These are phyloP conservation scores for Hystrix cristata DNA, from an alignment of 2,113 vertebrate species.

Conservation along the genomic window DNA sequence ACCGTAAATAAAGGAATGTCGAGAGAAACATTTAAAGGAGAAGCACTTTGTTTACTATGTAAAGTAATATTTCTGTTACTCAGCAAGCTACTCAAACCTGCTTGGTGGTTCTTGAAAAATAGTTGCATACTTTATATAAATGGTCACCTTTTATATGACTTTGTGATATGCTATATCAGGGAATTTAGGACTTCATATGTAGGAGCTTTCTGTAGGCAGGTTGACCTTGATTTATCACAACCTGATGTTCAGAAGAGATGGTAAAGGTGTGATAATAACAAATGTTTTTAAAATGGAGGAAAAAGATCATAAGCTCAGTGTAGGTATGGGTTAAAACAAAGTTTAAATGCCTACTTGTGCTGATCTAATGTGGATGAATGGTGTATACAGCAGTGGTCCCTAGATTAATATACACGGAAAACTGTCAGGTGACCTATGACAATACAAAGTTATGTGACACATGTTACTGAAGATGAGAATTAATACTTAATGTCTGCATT, in stretches of 20 bases:
- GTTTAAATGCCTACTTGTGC: not conserved
- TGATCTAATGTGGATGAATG: not conserved
- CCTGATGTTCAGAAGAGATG: not conserved
- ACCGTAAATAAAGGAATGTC: not conserved
- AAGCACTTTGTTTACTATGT: not conserved
- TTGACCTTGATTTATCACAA: constrained; percentile 31
- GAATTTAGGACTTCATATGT: constrained; percentile 18
- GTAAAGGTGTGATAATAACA: constrained; percentile 17
- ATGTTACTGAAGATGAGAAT: not conserved
- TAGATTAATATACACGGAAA: not conserved
- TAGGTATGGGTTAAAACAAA: not conserved
- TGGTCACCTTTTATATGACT: not conserved
- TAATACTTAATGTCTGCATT: not conserved
- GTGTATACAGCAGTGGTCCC: not conserved
- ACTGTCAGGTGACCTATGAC: not conserved
- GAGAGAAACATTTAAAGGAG: not conserved
- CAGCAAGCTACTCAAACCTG: not conserved
- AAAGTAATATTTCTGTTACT: constrained; percentile 30
- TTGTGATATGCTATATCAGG: not conserved
- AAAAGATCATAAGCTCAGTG: not conserved
- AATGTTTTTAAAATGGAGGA: not conserved
- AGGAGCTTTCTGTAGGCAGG: not conserved
- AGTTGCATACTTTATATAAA: not conserved
- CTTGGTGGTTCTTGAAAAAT: constrained; percentile 18
- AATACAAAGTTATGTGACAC: not conserved